Evolutionary conservation across 2,113 vertebrate species (phyloP).

Genomic region (Pleuronectes platessa): DNA sequence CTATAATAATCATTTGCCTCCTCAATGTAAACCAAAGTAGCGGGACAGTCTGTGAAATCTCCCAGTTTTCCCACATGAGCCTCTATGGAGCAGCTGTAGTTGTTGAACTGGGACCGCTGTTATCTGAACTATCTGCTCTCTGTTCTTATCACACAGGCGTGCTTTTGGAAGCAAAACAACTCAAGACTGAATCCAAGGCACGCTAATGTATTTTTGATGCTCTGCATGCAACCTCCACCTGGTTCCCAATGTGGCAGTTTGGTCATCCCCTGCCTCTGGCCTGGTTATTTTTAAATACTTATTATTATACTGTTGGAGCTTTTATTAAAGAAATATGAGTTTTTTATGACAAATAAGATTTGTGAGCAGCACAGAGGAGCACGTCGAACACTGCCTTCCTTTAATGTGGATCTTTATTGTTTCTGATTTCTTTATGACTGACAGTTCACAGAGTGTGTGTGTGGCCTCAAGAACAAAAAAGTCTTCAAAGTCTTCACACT

Average conservation of each 20-base stretch:
- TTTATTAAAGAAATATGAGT: background rate
- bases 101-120: constrained; percentile 33
- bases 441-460: background rate
- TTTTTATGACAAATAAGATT: too few species aligned
- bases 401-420: constrained; percentile 28
- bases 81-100: constrained; percentile 11
- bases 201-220: constrained; percentile 51
- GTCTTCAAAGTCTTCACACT: background rate
- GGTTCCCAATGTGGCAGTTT: constrained; percentile 22
- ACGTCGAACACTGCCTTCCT: background rate
- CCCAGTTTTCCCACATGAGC: constrained; percentile 33
- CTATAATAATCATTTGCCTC: background rate
- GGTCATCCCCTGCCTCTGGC: background rate
- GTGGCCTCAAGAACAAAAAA: background rate
- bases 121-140: constrained; percentile 51
- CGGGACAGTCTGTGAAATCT: constrained; percentile 1
- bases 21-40: background rate
- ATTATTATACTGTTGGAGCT: too few species aligned
- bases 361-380: background rate
- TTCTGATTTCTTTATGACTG: constrained; percentile 44
- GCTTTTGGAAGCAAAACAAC: constrained; percentile 69
- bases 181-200: constrained; percentile 48
- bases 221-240: too few species aligned
- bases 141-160: constrained; percentile 61
- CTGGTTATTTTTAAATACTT: too few species aligned